Conservation (phyloP, 2,797 vertebrate genomes). For the Tympanoctomys barrerae region DNA sequence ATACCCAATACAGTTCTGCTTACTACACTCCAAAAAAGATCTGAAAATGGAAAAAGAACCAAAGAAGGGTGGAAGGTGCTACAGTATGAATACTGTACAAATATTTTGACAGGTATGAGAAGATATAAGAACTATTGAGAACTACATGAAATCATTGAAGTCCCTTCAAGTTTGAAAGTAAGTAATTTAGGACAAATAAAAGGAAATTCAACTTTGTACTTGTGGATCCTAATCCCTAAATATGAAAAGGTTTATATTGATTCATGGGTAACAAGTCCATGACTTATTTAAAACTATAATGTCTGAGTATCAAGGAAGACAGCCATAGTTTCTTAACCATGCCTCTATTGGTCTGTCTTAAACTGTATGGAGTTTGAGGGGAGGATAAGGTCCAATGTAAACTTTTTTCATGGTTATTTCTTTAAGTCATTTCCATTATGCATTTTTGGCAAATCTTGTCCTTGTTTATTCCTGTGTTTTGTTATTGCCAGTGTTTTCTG, state of each 20-base stretch:
- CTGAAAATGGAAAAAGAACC: conserved; percentile 85
- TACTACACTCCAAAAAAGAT: conserved; percentile 66
- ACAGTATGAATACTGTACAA: conserved; percentile 84
- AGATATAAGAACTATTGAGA: conserved; percentile 85
- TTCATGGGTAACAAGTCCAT: too few species aligned
- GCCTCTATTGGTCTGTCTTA: too few species aligned
- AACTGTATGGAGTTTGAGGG: too few species aligned
- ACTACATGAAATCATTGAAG: conserved; percentile 85
- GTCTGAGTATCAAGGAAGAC: too few species aligned
- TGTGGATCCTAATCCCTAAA: too few species aligned
- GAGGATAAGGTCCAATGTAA: too few species aligned
- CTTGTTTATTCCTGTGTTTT: conserved; percentile 49
- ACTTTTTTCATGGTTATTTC: too few species aligned
- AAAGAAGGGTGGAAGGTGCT: conserved; percentile 85
- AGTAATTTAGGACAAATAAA: conserved; percentile 55
- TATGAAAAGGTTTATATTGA: too few species aligned
- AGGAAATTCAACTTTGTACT: too few species aligned
- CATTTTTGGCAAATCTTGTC: conserved; percentile 71
- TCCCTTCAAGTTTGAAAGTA: conserved; percentile 85
- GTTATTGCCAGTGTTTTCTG: conserved; percentile 78
- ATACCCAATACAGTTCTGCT: background rate
- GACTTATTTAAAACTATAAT: too few species aligned
- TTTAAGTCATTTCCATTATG: conserved; percentile 55
- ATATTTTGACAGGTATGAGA: conserved; percentile 85
- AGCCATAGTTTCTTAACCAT: too few species aligned